phyloP scores from a whole-genome alignment of 1,140 invertebrate genomes.

The Vollenhovia emeryi region DNA sequence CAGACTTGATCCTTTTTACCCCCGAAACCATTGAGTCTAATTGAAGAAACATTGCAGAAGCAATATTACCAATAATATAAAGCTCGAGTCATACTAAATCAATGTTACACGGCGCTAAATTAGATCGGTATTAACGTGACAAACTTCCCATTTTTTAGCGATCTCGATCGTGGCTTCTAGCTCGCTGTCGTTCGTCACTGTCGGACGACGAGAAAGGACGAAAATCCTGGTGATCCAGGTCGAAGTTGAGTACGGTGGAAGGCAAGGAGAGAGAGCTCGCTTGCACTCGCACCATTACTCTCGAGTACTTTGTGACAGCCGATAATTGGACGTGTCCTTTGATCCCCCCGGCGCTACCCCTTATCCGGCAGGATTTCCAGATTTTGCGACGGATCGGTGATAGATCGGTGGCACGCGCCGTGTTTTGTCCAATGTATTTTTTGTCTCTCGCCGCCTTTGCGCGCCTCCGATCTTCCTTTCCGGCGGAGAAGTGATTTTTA shows the following conservation, averaged over 20 bases:
- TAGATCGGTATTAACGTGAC: conserved; percentile 52
- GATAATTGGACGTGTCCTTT: conserved; percentile 75
- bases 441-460: background rate
- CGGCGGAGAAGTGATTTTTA: conserved; percentile 16
- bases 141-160: conserved; percentile 41
- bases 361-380: conserved; percentile 41
- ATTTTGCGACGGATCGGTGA: conserved; percentile 59
- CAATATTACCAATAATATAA: conserved; percentile 18
- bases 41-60: background rate
- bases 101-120: conserved; percentile 48
- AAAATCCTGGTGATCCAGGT: conserved; percentile 52
- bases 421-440: conserved; percentile 49
- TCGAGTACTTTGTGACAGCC: conserved; percentile 64
- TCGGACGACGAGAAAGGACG: conserved; percentile 6
- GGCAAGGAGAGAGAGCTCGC: background rate
- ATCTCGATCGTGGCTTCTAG: conserved; percentile 20
- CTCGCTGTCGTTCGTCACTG: conserved; percentile 49
- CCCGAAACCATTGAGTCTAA: background rate
- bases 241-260: conserved; percentile 1
- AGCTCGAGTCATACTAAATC: conserved; percentile 5
- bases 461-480: conserved; percentile 6
- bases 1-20: background rate
- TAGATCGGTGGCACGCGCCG: conserved; percentile 61
- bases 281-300: conserved; percentile 67
- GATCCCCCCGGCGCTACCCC: conserved; percentile 42